Evolutionary conservation across 1,140 invertebrate species (phyloP).

Genomic region (Bombus fervidus): DNA sequence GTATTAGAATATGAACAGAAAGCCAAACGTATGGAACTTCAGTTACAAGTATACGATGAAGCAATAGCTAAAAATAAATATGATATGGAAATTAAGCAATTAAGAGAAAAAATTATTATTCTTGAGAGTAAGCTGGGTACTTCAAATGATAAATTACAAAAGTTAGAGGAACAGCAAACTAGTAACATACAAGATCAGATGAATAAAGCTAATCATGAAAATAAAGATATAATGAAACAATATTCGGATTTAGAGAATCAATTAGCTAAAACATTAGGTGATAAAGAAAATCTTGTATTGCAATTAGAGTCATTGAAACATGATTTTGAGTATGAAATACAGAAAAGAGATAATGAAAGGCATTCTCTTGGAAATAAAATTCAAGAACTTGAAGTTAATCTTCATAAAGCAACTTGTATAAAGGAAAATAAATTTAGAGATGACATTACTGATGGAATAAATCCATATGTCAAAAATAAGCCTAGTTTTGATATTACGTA

Average conservation of each 20-base stretch:
- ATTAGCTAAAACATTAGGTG: slow-evolving; percentile 68
- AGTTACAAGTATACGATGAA: slow-evolving; percentile 65
- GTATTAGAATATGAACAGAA: slow-evolving; percentile 82
- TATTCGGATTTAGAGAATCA: slow-evolving; percentile 74
- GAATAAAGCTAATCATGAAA: slow-evolving; percentile 69
- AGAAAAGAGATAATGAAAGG: slow-evolving; percentile 74
- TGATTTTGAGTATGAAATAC: slow-evolving; percentile 74
- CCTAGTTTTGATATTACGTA: slow-evolving; percentile 53
- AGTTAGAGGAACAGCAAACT: slow-evolving; percentile 61
- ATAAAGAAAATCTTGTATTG: slow-evolving; percentile 71
- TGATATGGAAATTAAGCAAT: slow-evolving; percentile 68
- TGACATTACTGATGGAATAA: slow-evolving; percentile 11
- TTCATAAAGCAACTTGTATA: slow-evolving; percentile 55
- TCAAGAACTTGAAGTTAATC: slow-evolving; percentile 72
- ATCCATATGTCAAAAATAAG: slow-evolving; percentile 21
- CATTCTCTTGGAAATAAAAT: slow-evolving; percentile 73
- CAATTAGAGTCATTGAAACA: slow-evolving; percentile 73
- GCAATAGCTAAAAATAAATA: slow-evolving; percentile 80
- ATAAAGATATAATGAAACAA: slow-evolving; percentile 71
- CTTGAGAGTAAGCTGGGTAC: slow-evolving; percentile 69
- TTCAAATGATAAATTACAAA: slow-evolving; percentile 67
- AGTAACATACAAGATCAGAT: slow-evolving; percentile 65
- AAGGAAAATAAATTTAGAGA: slow-evolving; percentile 22
- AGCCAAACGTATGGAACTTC: slow-evolving; percentile 78
- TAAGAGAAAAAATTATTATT: slow-evolving; percentile 68